Evolutionary conservation across 1,140 invertebrate species (phyloP).

Genomic region (Archivesica marissinica): DNA sequence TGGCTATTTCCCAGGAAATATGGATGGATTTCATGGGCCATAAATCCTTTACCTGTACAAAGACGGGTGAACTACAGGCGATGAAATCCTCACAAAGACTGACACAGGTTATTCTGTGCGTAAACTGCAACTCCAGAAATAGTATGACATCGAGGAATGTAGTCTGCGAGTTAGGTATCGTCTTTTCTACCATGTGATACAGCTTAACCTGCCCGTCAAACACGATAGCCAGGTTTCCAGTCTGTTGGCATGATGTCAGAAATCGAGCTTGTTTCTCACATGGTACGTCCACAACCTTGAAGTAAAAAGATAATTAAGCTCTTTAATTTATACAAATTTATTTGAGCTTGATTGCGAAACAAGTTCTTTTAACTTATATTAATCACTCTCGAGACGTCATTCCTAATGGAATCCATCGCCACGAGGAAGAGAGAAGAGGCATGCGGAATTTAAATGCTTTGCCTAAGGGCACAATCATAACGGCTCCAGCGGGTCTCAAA

Average conservation of each 20-base stretch:
- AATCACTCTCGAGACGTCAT: too few relatives aligned
- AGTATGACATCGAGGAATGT: slow-evolving; percentile 51
- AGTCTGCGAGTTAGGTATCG: slow-evolving; percentile 44
- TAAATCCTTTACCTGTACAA: slow-evolving; percentile 43
- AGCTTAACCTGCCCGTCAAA: not conserved
- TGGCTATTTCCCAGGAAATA: too few relatives aligned
- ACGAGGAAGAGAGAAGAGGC: too few relatives aligned
- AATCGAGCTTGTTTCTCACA: slow-evolving; percentile 22
- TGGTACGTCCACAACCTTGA: slow-evolving; percentile 47
- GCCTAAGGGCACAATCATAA: too few relatives aligned
- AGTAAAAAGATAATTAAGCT: not conserved
- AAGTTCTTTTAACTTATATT: too few relatives aligned
- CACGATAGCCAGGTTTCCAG: slow-evolving; percentile 48
- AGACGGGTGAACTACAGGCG: slow-evolving; percentile 2
- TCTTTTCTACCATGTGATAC: slow-evolving; percentile 58
- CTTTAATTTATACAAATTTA: not conserved
- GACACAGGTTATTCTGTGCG: slow-evolving; percentile 9
- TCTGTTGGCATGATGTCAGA: slow-evolving; percentile 52
- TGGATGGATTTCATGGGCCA: too few relatives aligned
- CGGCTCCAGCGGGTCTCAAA: too few relatives aligned
- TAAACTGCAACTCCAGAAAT: slow-evolving; percentile 38
- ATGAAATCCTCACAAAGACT: slow-evolving; percentile 54
- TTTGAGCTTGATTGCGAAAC: too few relatives aligned
- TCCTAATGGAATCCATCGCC: too few relatives aligned
- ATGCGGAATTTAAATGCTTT: too few relatives aligned